Base-by-base conservation (phyloP, 92 coral and sea anemone species). In the Zoanthus gigantus region DNA sequence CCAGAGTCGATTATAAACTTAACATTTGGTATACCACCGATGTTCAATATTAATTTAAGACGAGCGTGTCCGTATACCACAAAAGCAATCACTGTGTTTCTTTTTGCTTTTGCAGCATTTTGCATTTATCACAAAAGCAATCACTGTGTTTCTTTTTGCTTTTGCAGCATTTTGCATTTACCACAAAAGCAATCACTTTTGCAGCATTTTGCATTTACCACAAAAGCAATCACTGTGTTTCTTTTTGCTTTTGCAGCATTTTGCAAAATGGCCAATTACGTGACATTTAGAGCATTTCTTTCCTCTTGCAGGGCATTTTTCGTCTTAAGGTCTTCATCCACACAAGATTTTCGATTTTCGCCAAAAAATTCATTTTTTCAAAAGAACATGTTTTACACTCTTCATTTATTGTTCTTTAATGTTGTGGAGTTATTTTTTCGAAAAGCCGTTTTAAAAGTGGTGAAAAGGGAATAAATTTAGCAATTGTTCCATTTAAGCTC, bases 1-100 rank as follows among this genome's bases (percentile, higher is more conserved):
- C 95, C 92, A 0, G 95, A 93, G 63, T 90, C 94, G 16, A 93
- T 86, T 31, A 93, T 87, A 52, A 90, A 52, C 69, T 72, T 76
- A 82, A 91, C 71, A 72, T 88, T 88, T 18, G 89, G 86, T 72
- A 89, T 78, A 44, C 92, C 87, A n/a, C 91, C 92, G 58, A 88
- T 71, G 77, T 74, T 82, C 76, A 91, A 52, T 28, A 13, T 76
- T 28, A 90, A 18, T 45, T 29, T 56, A 52, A 85, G 82, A 16
- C 58, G 89, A 86, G 50, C 79, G 29, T 58, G 74, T 76, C 83
- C 81, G 69, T 52, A 50, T 47, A 92, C 83, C 56, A 69, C 88
- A 71, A 92, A 92, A 34, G 91, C 76, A 90, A n/a, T 23, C 23
- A 23, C 71, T 88, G 29, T 73, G 46, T 18, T 74, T 88, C 31